These are phyloP conservation scores for Scopus umbretta DNA, from an alignment of 2,113 vertebrate species.

Conservation along the genomic window DNA sequence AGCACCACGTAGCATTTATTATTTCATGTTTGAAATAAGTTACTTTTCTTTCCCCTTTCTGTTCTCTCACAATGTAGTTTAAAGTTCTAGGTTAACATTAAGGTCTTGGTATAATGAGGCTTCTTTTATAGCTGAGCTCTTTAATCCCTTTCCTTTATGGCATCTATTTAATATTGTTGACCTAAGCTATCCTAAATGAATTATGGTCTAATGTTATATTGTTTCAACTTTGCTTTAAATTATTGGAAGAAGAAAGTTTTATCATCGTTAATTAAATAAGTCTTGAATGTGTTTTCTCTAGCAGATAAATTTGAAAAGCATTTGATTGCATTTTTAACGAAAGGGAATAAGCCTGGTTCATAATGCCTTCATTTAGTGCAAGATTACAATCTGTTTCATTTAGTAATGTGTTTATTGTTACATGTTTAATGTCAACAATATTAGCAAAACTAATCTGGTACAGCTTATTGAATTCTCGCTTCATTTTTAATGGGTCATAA, in stretches of 20 bases:
- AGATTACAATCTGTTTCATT: conserved; percentile 28
- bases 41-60: not conserved
- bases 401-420: conserved; percentile 30
- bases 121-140: not conserved
- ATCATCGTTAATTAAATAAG: not conserved
- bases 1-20: not conserved
- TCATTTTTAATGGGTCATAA: not conserved
- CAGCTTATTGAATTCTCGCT: not conserved
- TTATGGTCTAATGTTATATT: not conserved
- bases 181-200: not conserved
- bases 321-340: conserved; percentile 12
- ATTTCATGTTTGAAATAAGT: not conserved
- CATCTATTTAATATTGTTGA: conserved; percentile 26
- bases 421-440: not conserved
- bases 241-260: not conserved
- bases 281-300: conserved; percentile 26
- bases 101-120: not conserved
- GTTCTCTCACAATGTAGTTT: not conserved
- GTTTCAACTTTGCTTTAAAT: conserved; percentile 8
- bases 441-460: conserved; percentile 16
- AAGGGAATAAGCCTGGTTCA: not conserved
- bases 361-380: not conserved
- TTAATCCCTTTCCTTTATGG: conserved; percentile 26
- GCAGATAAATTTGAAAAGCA: conserved; percentile 1
- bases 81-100: not conserved